These are phyloP conservation scores for Crotalus viridis DNA, from an alignment of 2,113 vertebrate genomes.

Conservation along the genomic window DNA sequence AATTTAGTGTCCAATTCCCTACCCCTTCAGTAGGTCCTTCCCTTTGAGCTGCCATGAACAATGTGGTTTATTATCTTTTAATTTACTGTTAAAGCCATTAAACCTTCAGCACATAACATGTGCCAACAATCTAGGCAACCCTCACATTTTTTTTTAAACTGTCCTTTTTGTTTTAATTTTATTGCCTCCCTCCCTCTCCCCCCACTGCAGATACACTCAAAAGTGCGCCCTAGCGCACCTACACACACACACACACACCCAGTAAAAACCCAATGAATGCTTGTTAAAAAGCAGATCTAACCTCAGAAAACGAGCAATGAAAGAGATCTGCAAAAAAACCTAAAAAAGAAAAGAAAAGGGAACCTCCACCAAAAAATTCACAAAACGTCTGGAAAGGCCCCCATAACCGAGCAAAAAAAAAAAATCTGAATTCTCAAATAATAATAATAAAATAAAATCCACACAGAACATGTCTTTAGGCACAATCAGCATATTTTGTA, in stretches of 20 bases:
- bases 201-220: background rate
- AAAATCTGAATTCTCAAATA: too few relatives aligned
- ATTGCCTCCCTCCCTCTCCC: background rate
- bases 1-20: conserved; percentile 60
- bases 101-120: conserved; percentile 54
- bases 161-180: background rate
- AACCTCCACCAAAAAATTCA: too few relatives aligned
- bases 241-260: too few relatives aligned
- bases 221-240: background rate
- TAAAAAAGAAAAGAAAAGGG: too few relatives aligned
- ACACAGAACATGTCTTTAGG: too few relatives aligned
- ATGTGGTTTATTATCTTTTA: conserved; percentile 54
- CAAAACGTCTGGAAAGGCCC: background rate
- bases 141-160: background rate
- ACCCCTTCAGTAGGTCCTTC: conserved; percentile 58
- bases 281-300: background rate
- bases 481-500: too few relatives aligned
- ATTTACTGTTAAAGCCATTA: conserved; percentile 59
- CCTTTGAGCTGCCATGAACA: conserved; percentile 55
- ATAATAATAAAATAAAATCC: too few relatives aligned
- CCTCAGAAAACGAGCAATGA: background rate
- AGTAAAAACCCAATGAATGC: background rate
- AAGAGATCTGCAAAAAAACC: background rate
- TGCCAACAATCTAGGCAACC: conserved; percentile 3
- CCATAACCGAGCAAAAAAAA: too few relatives aligned